Base-by-base conservation (phyloP, 2,797 vertebrate species). In the Mus caroli region DNA sequence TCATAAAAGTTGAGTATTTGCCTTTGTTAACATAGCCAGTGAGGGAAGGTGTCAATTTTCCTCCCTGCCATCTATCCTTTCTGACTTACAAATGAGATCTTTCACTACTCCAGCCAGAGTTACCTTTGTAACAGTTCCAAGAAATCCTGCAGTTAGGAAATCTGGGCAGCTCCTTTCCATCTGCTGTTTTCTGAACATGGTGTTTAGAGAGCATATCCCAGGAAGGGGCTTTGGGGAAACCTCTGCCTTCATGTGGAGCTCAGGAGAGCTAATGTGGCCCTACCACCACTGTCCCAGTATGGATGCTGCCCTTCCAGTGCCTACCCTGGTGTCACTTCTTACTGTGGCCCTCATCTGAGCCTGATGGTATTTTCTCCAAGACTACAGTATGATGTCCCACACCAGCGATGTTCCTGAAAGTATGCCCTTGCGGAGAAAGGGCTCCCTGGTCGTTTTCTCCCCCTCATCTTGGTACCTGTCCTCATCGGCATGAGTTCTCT, bases 1-100 rank as follows among this genome's bases (percentile, higher is more conserved):
- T 96, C 60, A 76, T 69, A 11, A 91, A 95, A 90, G 67, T 31
- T 69, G 46, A 93, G 22, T 82, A 78, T 94, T 90, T 86, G 13
- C 89, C 93, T 11, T 31, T 64, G 17, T 50, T 88, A 69, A 64
- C 89, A 40, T 26, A 90, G 24, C 10, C 54, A 89, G 11, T 60
- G 62, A 75, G 40, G 58, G 26, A 58, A 64, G 8, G 56, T 26
- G 20, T 89, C 80, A 14, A 24, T 37, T 34, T 40, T 9, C 0
- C 19, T 31, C 26, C 43, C 6, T 11, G 64, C 64, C 77, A 79
- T n/a, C 13, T 76, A 4, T 91, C 4, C 28, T 91, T 93, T 95
- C 46, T 91, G 24, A 76, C 82, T 52, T 78, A 83, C n/a, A 77
- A 71, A 64, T 84, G 13, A 11, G 40, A 37, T 73, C 19, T 84